Percentiles rank a stretch among this genome's conserved stretches.
Conservation (phyloP, 2,797 vertebrate species). For the Coilia nasus region DNA sequence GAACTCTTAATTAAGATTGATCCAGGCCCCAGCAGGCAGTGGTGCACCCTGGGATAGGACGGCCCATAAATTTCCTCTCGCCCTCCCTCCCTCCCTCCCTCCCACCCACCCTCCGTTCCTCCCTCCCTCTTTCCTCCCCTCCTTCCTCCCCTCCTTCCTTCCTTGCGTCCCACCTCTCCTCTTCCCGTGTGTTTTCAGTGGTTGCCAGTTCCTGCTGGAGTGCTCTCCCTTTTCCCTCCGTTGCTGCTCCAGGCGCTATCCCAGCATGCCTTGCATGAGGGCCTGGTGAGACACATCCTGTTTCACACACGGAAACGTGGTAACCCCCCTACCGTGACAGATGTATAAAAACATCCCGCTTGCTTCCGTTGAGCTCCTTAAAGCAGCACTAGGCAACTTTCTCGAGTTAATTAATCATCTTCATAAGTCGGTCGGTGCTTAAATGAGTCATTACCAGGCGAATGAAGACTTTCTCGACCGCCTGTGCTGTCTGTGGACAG, state of each 20-base stretch:
- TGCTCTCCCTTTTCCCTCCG: background rate
- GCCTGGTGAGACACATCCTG: slow-evolving; percentile 14
- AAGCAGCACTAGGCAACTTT: too few species aligned
- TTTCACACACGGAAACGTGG: background rate
- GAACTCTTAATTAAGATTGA: slow-evolving; percentile 40
- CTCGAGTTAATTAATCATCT: too few species aligned
- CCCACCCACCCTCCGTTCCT: background rate
- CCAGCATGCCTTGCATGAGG: background rate
- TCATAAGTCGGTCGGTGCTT: too few species aligned
- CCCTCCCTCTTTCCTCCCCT: background rate
- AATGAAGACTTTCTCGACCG: too few species aligned
- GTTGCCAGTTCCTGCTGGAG: background rate
- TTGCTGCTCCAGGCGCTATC: background rate
- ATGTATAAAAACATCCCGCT: background rate
- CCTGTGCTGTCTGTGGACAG: too few species aligned
- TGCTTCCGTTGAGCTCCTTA: background rate
- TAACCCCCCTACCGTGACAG: background rate
- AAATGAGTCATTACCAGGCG: too few species aligned
- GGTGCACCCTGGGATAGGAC: slow-evolving; percentile 14
- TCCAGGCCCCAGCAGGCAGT: slow-evolving; percentile 28
- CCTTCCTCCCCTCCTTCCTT: background rate
- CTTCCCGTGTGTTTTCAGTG: background rate
- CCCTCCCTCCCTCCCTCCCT: background rate
- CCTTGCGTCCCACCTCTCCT: background rate
- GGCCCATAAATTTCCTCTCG: slow-evolving; percentile 30